phyloP scores from a whole-genome alignment of 2,113 vertebrate species.

The Harpagus bidentatus region DNA sequence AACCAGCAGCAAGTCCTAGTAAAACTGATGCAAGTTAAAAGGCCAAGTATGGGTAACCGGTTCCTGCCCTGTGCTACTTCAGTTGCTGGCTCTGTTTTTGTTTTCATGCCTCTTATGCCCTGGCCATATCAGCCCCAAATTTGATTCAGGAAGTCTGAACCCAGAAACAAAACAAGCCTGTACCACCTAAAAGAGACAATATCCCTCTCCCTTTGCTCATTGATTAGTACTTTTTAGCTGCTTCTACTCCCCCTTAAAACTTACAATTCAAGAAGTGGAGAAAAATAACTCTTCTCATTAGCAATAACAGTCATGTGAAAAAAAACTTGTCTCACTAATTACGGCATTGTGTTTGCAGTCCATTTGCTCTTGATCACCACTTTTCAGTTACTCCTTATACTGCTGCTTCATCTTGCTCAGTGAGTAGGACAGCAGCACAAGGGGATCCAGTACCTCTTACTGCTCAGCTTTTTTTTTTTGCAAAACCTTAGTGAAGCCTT shows the following conservation, averaged over 20 bases:
- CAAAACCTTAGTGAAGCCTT: background rate
- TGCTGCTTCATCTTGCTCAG: background rate
- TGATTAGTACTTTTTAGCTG: background rate
- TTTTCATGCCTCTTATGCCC: background rate
- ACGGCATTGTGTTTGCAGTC: background rate
- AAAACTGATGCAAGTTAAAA: background rate
- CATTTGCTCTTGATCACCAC: constrained; percentile 29
- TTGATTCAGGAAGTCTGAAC: background rate
- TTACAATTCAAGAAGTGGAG: background rate
- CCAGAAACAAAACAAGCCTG: background rate
- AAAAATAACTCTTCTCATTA: constrained; percentile 16
- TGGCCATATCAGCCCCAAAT: background rate
- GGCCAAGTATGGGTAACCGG: background rate
- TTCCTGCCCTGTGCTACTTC: background rate
- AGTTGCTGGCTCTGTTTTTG: background rate
- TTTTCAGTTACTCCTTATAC: background rate
- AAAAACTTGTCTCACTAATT: constrained; percentile 34
- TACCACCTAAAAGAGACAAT: background rate
- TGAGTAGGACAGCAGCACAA: background rate
- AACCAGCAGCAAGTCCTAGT: background rate
- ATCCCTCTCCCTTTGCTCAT: background rate
- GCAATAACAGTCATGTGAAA: background rate
- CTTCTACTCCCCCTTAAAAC: background rate
- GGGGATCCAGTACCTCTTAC: background rate
- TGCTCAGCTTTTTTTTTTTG: background rate